Evolutionary conservation across 2,888 invertebrate genomes (phyloP).

Genomic region (Cataglyphis cursor): DNA sequence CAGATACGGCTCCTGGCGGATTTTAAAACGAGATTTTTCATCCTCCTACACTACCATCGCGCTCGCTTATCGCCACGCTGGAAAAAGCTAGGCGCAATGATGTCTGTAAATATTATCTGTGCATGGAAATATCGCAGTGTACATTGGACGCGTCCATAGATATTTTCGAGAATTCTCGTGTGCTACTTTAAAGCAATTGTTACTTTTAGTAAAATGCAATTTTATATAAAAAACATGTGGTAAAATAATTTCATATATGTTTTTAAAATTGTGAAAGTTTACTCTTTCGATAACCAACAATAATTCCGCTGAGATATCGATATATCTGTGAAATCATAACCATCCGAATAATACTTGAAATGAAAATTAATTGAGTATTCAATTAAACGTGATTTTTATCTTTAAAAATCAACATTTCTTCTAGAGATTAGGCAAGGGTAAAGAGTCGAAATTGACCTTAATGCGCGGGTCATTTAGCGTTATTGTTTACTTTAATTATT

Average conservation of each 20-base stretch:
- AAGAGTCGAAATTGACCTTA: neutral
- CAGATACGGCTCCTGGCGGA: conserved; percentile 64
- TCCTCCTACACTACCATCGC: conserved; percentile 32
- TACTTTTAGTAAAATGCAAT: conserved; percentile 3
- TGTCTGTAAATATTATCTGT: conserved; percentile 61
- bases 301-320: neutral
- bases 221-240: neutral
- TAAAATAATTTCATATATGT: neutral
- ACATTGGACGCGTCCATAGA: conserved; percentile 6
- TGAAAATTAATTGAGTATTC: neutral
- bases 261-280: neutral
- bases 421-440: neutral
- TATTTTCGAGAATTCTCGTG: conserved; percentile 25
- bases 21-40: conserved; percentile 75
- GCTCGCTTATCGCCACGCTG: conserved; percentile 49
- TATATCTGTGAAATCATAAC: conserved; percentile 1
- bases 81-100: conserved; percentile 44
- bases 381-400: neutral
- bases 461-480: neutral
- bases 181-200: neutral
- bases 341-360: neutral
- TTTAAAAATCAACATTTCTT: neutral
- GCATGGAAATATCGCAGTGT: conserved; percentile 23
- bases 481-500: neutral
- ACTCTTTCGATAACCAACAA: neutral